Evolutionary conservation across 1,140 invertebrate species (phyloP).

Genomic region (Anagrus nilaparvatae): DNA sequence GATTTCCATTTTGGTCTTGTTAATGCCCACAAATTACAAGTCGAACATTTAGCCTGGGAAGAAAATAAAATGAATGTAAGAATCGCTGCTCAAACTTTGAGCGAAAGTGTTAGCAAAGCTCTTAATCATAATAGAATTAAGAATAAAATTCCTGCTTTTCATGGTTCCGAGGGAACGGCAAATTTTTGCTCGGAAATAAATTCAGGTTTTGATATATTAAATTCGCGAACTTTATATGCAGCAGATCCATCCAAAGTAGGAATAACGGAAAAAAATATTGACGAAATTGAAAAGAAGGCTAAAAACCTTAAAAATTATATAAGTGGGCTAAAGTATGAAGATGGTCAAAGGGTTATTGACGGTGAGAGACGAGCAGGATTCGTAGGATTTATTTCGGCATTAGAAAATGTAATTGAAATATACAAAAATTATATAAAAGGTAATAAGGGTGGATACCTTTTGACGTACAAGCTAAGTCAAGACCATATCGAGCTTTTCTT

Average conservation of each 20-base stretch:
- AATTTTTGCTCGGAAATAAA: slow-evolving; percentile 22
- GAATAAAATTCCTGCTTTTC: slow-evolving; percentile 15
- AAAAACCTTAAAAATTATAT: slow-evolving; percentile 17
- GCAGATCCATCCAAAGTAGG: slow-evolving; percentile 6
- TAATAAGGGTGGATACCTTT: slow-evolving; percentile 7
- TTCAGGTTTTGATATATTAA: slow-evolving; percentile 25
- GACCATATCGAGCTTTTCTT: background rate
- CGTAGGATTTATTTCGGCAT: slow-evolving; percentile 23
- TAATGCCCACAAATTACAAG: slow-evolving; percentile 8
- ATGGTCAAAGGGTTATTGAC: slow-evolving; percentile 9
- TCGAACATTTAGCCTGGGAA: slow-evolving; percentile 7
- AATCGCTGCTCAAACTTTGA: slow-evolving; percentile 11
- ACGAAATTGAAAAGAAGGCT: slow-evolving; percentile 11
- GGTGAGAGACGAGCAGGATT: slow-evolving; percentile 19
- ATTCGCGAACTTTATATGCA: slow-evolving; percentile 18
- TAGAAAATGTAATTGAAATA: slow-evolving; percentile 15
- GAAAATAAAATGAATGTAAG: slow-evolving; percentile 14
- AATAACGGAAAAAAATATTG: background rate
- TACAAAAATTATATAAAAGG: slow-evolving; percentile 20
- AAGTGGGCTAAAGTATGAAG: slow-evolving; percentile 3
- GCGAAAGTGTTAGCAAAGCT: slow-evolving; percentile 20
- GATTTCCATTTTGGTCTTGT: slow-evolving; percentile 13
- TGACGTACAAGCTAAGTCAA: background rate
- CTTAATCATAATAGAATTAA: slow-evolving; percentile 16
- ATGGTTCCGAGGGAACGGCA: slow-evolving; percentile 15